Base-by-base conservation (phyloP, 2,888 invertebrate species). In the Rotaria socialis region DNA sequence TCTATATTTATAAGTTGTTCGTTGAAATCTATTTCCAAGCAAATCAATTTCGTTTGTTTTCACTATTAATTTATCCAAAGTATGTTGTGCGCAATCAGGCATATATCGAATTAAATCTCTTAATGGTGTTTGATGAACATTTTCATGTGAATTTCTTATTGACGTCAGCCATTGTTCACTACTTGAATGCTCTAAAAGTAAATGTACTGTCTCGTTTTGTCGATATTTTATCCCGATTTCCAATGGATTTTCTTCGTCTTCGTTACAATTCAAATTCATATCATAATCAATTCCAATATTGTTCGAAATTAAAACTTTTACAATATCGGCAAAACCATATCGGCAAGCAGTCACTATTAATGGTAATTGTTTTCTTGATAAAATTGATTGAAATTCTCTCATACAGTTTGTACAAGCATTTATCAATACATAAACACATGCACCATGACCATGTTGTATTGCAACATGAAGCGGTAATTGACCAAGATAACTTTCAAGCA, bases 171-270 rank as follows among this genome's bases (percentile, higher is more conserved):
- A 80, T 8, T 43, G 24, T n/a, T 80, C 80, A 14, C 24, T n/a
- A 8, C n/a, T 24, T n/a, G 80, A 47, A 47, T 80, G 47, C 11
- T 80, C 43, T 80, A 80, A 47, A 22, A 80, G 80, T 24, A 80
- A 35, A 80, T 80, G 43, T 24, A 80, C 14, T 43, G 47, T 80
- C 2, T 80, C 47, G n/a, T 6, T 43, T 47, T 80, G 80, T 47
- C 80, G 43, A 80, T 80, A 47, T 80, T n/a, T 80, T 24, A 80
- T 80, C 47, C 47, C 80, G n/a, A 80, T 80, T 43, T 80, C 80
- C 47, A 80, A 80, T 47, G 80, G 80, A 47, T 43, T 80, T 47
- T 80, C 80, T 47, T 47, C n/a, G 22, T 80, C 35, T 0, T 80
- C 24, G 1, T 24, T 1, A 47, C 35, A n/a, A n/a, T n/a, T 47